Conservation (phyloP, 2,113 vertebrate genomes). For the Nestor notabilis region DNA sequence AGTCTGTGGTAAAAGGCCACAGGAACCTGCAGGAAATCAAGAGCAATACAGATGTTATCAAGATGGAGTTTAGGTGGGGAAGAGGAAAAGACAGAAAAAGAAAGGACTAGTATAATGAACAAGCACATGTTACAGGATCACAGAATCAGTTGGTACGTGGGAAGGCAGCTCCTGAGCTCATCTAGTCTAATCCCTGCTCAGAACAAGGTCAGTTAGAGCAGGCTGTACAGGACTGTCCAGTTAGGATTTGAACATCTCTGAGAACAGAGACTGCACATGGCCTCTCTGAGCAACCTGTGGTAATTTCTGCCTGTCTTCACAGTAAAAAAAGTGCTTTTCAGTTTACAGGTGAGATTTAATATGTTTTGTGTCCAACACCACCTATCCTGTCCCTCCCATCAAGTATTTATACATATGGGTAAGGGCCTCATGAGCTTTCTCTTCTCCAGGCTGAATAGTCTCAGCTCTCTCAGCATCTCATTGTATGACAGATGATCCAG, state of each 20-base stretch:
- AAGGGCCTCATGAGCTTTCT: not conserved
- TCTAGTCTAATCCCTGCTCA: not conserved
- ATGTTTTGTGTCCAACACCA: not conserved
- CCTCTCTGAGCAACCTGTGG: not conserved
- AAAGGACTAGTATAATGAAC: not conserved
- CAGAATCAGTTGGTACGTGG: not conserved
- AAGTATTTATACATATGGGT: not conserved
- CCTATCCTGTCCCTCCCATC: not conserved
- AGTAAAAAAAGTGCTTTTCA: not conserved
- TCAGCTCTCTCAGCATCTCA: not conserved
- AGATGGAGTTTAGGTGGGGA: not conserved
- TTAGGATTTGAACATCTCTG: not conserved
- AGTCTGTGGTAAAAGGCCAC: not conserved
- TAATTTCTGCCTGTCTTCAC: not conserved
- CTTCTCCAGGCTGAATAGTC: not conserved
- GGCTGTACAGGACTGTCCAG: not conserved
- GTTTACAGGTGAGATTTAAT: not conserved
- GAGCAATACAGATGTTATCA: not conserved
- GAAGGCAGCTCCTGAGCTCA: not conserved
- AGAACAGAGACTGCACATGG: rapidly evolving
- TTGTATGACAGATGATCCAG: rapidly evolving
- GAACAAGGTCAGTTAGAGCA: not conserved
- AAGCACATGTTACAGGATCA: not conserved
- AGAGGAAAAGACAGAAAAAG: not conserved
- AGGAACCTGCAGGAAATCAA: not conserved